Evolutionary conservation across 2,113 vertebrate genomes (phyloP).

Genomic region (Ageneiosus marmoratus): DNA sequence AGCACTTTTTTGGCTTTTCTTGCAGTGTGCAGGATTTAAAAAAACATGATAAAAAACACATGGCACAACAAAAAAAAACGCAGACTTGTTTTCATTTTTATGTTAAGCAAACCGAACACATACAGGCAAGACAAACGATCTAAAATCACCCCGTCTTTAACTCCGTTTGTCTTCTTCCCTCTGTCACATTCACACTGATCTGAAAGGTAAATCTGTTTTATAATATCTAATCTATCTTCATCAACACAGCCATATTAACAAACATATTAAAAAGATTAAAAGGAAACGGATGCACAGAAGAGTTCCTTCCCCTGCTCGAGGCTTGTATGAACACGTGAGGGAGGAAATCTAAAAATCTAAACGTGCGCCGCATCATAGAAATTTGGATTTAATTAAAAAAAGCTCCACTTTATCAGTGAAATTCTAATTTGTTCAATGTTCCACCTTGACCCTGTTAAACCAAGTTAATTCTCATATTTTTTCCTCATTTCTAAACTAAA

Average conservation of each 20-base stretch:
- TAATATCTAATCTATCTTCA: neutral
- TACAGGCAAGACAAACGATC: neutral
- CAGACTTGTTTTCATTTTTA: neutral
- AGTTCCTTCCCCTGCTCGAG: neutral
- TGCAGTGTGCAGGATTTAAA: constrained; percentile 3
- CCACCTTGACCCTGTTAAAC: neutral
- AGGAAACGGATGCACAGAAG: neutral
- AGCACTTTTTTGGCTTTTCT: constrained; percentile 21
- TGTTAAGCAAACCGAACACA: neutral
- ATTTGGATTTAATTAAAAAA: neutral
- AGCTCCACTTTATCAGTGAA: neutral
- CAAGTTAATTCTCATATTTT: neutral
- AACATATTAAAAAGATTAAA: neutral
- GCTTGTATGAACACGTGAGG: neutral
- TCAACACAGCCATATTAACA: neutral
- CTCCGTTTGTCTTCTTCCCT: neutral
- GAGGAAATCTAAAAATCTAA: neutral
- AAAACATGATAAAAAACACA: constrained; percentile 10
- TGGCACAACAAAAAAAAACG: neutral
- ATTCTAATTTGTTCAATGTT: neutral
- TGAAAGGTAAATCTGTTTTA: neutral
- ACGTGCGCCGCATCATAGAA: neutral
- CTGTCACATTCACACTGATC: neutral
- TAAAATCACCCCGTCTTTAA: neutral
- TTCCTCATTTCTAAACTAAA: neutral